Base-by-base conservation (phyloP, 2,888 invertebrate genomes). In the Hylaea fasciaria region DNA sequence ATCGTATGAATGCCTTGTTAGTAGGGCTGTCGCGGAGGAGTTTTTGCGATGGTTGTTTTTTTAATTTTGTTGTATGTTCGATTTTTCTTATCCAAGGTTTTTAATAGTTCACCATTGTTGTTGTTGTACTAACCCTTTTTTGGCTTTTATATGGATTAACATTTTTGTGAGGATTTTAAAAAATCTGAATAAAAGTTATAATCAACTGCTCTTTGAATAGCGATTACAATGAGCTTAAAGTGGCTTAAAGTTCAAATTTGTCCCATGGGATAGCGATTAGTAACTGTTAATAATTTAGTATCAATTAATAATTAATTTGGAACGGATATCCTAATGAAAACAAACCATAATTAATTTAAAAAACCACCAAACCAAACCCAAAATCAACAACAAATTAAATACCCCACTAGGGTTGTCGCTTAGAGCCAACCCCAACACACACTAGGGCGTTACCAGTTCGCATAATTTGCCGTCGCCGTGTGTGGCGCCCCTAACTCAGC, bases 401-500 rank as follows among this genome's bases (percentile, higher is more conserved):
- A 39, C 43, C 32, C 39, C 68, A 55, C 63, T 68, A 70, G 74
- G 60, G 72, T 74, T 74, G 55, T 52, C 48, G 52, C 50, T 43
- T 51, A 70, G 72, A 73, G 66, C 65, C 60, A 60, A 60, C 52
- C 14, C 43, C 65, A 45, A 28, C 52, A 32, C 57, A 41, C 43
- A 60, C 62, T 58, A 60, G 69, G 74, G 72, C 73, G 76, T 68
- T 69, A 60, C 70, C 72, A 45, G 57, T 69, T 72, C 71, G 71
- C 76, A 71, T 89, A 91, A 91, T 83, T 80, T 89, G 91, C 86
- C 85, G 86, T 66, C 90, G 81, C 81, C 76, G 89, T 91, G 91
- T 91, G 91, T 90, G 91, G 91, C 86, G 86, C 82, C 91, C 91
- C 90, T 91, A 86, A 87, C 83, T 91, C 89, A 89, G 74, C 72